phyloP scores from a whole-genome alignment of 2,888 invertebrate genomes.

The Drosophila prolongata region DNA sequence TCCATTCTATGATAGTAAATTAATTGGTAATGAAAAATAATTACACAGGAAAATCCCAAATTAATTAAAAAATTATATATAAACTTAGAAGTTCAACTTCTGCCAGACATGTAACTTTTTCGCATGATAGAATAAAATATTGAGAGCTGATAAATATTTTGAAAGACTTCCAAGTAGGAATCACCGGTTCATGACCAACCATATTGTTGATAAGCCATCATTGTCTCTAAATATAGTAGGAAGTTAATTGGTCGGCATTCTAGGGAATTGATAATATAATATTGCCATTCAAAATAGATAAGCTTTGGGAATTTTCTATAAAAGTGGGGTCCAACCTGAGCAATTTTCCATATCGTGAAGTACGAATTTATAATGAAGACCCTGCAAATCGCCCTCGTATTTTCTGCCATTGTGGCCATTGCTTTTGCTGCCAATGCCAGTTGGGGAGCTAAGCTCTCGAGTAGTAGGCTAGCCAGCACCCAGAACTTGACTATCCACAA shows the following conservation, averaged over 20 bases:
- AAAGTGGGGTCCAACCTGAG: neutral
- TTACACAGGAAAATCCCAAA: too few relatives aligned
- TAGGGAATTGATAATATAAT: constrained; percentile 24
- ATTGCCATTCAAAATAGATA: constrained; percentile 13
- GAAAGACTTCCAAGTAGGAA: constrained; percentile 3
- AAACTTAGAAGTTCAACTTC: too few relatives aligned
- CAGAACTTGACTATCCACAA: constrained; percentile 37
- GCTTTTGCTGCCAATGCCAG: constrained; percentile 44
- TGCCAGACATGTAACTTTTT: neutral
- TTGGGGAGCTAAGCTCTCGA: constrained; percentile 39
- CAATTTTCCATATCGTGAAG: neutral
- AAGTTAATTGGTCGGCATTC: constrained; percentile 18
- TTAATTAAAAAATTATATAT: too few relatives aligned
- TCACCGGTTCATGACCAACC: constrained; percentile 20
- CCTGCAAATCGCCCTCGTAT: constrained; percentile 34
- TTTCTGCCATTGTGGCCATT: constrained; percentile 44
- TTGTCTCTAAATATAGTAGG: constrained; percentile 15
- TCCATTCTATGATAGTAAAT: neutral
- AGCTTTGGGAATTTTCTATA: constrained; percentile 7
- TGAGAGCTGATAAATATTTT: neutral
- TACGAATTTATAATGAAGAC: constrained; percentile 30
- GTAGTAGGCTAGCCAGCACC: constrained; percentile 28
- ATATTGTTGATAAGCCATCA: constrained; percentile 17
- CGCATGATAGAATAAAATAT: neutral
- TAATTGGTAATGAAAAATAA: too few relatives aligned